Percentiles rank a stretch among this genome's conserved stretches.
These are phyloP conservation scores for Pachyseris speciosa DNA, from an alignment of 64 coral and sea anemone genomes.

Conservation along the genomic window DNA sequence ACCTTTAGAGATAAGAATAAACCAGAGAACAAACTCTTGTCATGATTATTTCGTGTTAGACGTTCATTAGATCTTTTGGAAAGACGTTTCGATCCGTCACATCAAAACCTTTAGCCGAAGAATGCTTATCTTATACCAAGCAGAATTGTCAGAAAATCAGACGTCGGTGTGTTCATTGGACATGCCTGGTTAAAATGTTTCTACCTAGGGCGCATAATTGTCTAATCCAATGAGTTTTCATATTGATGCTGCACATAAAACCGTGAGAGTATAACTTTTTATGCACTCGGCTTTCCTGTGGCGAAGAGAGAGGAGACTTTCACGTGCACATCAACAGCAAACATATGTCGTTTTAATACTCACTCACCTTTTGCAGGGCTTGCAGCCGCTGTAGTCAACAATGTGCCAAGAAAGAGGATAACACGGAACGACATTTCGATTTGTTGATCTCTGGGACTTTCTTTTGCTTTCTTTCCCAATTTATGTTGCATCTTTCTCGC, in stretches of 20 bases:
- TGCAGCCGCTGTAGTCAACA: not conserved
- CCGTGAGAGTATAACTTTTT: no score
- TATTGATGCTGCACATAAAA: no score
- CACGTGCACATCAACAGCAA: not conserved
- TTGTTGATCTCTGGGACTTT: not conserved
- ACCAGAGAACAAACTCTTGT: not conserved
- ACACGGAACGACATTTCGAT: not conserved
- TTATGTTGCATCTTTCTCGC: not conserved
- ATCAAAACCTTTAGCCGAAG: not conserved
- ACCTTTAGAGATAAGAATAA: not conserved
- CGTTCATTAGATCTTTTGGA: slow-evolving; percentile 38
- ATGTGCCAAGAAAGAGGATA: not conserved
- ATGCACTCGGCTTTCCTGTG: no score
- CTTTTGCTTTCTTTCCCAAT: not conserved
- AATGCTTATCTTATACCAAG: not conserved
- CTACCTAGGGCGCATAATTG: no score
- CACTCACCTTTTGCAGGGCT: not conserved
- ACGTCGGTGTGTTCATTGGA: no score
- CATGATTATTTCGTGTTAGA: slow-evolving; percentile 9
- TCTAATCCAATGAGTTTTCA: no score
- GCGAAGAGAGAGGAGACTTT: not conserved
- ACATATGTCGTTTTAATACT: not conserved
- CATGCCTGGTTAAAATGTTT: no score
- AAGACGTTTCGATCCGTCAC: not conserved
- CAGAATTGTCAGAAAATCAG: no score